phyloP scores from a whole-genome alignment of 2,797 vertebrate species.

The Pseudochirops cupreus region DNA sequence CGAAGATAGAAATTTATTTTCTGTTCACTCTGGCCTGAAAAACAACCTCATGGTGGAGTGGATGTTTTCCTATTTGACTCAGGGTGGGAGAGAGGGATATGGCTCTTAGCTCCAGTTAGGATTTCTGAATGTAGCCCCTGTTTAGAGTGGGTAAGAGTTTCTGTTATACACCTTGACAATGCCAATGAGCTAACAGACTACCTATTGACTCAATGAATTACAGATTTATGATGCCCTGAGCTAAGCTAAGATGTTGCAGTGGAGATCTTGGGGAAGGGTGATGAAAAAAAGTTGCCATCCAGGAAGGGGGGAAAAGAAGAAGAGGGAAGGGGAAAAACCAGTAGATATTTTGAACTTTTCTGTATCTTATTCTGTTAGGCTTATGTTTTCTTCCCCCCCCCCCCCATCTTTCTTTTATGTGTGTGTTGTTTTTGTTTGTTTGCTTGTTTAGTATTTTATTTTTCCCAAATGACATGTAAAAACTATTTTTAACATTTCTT shows the following conservation, averaged over 20 bases:
- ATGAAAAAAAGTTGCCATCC: background rate
- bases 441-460: background rate
- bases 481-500: too few species aligned
- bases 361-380: background rate
- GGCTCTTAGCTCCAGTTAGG: constrained; percentile 4
- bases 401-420: too few species aligned
- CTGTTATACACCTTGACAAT: constrained; percentile 30
- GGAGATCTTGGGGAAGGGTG: background rate
- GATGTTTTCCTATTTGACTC: background rate
- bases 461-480: too few species aligned
- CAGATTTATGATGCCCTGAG: constrained; percentile 44
- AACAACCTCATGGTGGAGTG: background rate
- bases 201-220: constrained; percentile 43
- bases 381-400: background rate
- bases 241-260: background rate
- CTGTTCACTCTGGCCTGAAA: constrained; percentile 40
- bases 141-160: constrained; percentile 9
- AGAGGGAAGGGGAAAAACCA: background rate
- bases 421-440: background rate
- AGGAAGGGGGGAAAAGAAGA: background rate
- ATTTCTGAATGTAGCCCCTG: constrained; percentile 35
- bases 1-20: constrained; percentile 55
- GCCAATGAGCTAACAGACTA: constrained; percentile 12
- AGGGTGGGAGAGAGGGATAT: background rate
- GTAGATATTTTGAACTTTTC: background rate